Base-by-base conservation (phyloP, 2,888 invertebrate genomes). In the Galeruca laticollis region DNA sequence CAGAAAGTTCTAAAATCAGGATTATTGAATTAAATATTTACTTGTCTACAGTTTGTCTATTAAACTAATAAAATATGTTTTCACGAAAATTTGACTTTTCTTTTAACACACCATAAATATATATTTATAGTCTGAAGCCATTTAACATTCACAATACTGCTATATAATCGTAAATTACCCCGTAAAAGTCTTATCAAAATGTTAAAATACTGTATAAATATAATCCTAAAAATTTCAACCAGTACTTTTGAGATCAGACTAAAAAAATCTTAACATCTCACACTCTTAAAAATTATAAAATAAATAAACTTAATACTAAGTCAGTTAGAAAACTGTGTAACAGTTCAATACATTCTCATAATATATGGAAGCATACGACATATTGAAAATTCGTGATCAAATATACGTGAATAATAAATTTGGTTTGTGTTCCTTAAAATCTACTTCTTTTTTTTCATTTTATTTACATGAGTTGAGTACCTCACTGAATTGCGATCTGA, bases 401-500 rank as follows among this genome's bases (percentile, higher is more conserved):
- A 47, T 47, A 47, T 47, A 47, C 47, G 15, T 18, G 47, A 47
- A 18, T 47, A 47, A 71, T 65, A 70, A 73, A 74, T 77, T 77
- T 76, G 75, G 74, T 77, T 78, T 76, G 63, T 57, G 70, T 70
- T 18, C 20, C 59, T 54, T 47, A 63, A 21, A 51, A 31, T 43
- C 66, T 71, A 47, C 47, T 10, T 11, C 15, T 47, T 47, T 18
- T 9, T 47, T 13, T n/a, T 40, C 40, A 15, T 47, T 18, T 18
- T 47, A 47, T 47, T 47, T 47, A 47, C 47, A 47, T 47, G 82
- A 83, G 74, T 85, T 85, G 60, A 87, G 84, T 71, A 87, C 84
- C 77, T 88, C 88, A 65, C 85, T 86, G 57, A 89, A 83, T 76
- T 87, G 87, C 71, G 86, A 84, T 20, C 87, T 87, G 18, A 92